These are phyloP conservation scores for Callosobruchus maculatus DNA, from an alignment of 2,888 invertebrate genomes.

Conservation along the genomic window DNA sequence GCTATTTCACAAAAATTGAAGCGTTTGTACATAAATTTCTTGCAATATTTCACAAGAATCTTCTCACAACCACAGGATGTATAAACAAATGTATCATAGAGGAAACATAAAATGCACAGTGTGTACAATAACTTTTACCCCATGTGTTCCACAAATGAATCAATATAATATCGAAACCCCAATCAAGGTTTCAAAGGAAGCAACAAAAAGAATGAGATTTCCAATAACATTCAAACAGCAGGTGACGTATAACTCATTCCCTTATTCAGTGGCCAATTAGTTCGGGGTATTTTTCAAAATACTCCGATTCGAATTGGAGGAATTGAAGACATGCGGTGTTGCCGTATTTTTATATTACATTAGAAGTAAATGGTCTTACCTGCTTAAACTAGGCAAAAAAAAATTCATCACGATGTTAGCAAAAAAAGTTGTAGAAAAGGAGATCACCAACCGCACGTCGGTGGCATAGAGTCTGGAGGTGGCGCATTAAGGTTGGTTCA, in stretches of 20 bases:
- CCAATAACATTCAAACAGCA: neutral
- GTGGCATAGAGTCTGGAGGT: too few relatives aligned
- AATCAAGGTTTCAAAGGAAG: neutral
- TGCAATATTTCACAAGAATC: too few relatives aligned
- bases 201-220: neutral
- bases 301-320: neutral
- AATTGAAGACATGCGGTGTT: neutral
- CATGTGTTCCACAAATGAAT: neutral
- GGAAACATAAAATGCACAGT: neutral
- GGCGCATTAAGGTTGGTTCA: too few relatives aligned
- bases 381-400: too few relatives aligned
- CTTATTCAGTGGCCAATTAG: neutral
- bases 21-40: too few relatives aligned
- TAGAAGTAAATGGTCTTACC: too few relatives aligned
- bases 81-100: neutral
- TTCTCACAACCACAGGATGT: too few relatives aligned
- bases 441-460: too few relatives aligned
- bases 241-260: neutral
- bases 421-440: too few relatives aligned
- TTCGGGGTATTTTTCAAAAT: neutral
- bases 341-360: neutral
- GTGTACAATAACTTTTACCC: neutral
- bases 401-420: too few relatives aligned
- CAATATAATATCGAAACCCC: neutral
- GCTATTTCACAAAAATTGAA: too few relatives aligned